Conservation (phyloP, 1,140 invertebrate species). For the Leptopilina boulardi region DNA sequence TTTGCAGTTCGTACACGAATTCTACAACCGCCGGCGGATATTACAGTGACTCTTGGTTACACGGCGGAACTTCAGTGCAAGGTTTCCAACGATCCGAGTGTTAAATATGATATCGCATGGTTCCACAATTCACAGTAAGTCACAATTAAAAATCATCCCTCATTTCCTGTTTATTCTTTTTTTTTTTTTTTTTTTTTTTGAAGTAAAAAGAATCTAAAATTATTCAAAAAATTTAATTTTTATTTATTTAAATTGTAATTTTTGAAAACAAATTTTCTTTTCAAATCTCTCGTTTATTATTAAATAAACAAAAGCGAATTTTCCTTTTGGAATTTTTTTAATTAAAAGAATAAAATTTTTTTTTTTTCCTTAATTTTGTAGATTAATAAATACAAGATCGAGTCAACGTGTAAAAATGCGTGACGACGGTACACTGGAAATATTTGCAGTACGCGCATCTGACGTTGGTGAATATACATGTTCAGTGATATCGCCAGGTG, state of each 20-base stretch:
- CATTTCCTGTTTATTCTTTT: conserved; percentile 14
- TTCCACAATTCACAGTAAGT: conserved; percentile 88
- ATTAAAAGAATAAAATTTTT: neutral
- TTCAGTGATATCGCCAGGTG: conserved; percentile 89
- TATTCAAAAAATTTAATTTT: too few relatives aligned
- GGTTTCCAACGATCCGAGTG: conserved; percentile 92
- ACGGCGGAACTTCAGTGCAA: conserved; percentile 94
- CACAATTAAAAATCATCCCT: conserved; percentile 61
- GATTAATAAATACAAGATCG: conserved; percentile 79
- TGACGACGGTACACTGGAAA: conserved; percentile 87
- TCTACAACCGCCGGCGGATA: conserved; percentile 92
- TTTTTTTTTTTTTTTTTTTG: too few relatives aligned
- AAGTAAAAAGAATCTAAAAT: neutral
- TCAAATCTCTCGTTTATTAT: neutral
- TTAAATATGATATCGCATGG: conserved; percentile 95
- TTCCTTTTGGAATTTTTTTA: neutral
- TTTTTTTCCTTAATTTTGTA: conserved; percentile 59
- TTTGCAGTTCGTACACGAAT: conserved; percentile 91
- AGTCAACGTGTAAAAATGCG: conserved; percentile 84
- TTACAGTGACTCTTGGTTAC: conserved; percentile 90
- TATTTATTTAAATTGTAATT: too few relatives aligned
- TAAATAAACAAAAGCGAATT: neutral
- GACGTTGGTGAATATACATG: conserved; percentile 91
- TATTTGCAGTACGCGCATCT: conserved; percentile 86
- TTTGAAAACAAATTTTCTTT: neutral